Base-by-base conservation (phyloP, 2,113 vertebrate genomes). In the Pterocles gutturalis region DNA sequence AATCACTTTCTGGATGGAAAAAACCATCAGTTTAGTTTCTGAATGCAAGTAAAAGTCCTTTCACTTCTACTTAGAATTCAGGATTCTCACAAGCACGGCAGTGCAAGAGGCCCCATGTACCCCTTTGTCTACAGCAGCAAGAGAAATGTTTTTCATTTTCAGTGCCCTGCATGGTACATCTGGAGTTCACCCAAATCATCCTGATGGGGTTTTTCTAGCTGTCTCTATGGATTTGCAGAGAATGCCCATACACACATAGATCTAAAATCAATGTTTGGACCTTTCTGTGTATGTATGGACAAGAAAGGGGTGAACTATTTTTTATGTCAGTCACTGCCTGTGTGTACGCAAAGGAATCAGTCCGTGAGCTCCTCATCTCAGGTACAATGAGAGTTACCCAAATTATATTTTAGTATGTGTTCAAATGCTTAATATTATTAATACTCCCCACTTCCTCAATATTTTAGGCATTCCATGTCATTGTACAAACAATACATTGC, bases 1-100 rank as follows among this genome's bases (percentile, higher is more conserved):
- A 97, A 60, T 65, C 64, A 85, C 94, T 94, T 97, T 96, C 93
- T 97, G 93, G 85, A 95, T 95, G 98, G 97, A 97, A 98, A 97
- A 98, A 97, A 83, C 3, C 51, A 93, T 45, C 58, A 92, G 17
- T 43, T 92, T 57, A 76, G 62, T 96, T 97, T 97, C 89, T 95
- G 49, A 95, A 92, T 7, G 89, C 13, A 95, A 93, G 89, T 93
- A 61, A 85, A 97, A 98, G 95, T 95, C 83, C 97, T 96, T 92
- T 96, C 93, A 97, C 61, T 98, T 97, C 96, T 97, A 67, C 96
- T 96, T 82, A 92, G 84, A 97, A 95, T 84, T 91, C 80, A 89
- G 77, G 72, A 92, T 92, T 96, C 96, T 96, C 95, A 92, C 54
- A 87, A 87, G 33, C 26, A 16, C 53, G 65, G 61, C 45, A 72